Conservation (phyloP, 2,888 invertebrate species). For the Tortrix viridana region DNA sequence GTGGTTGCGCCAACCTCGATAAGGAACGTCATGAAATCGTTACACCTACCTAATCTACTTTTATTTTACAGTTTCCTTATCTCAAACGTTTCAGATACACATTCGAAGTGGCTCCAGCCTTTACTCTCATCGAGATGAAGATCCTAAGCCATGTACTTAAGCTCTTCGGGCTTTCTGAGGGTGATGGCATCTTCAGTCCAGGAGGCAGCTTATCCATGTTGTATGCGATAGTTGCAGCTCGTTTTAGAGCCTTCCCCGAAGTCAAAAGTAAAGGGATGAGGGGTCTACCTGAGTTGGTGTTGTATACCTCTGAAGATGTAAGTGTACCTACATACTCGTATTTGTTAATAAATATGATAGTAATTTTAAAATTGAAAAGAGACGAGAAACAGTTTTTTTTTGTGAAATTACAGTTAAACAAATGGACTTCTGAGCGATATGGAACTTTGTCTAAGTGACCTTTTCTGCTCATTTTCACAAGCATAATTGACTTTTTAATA, state of each 20-base stretch:
- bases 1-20: no score
- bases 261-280: constrained; percentile 88
- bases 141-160: constrained; percentile 84
- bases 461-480: no score
- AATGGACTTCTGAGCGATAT: no score
- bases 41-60: no score
- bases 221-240: constrained; percentile 90
- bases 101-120: constrained; percentile 92
- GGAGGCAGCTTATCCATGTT: constrained; percentile 92
- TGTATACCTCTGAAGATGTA: constrained; percentile 91
- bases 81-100: constrained; percentile 85
- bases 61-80: not conserved
- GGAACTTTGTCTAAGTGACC: no score
- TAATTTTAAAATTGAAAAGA: no score
- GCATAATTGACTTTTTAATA: not conserved
- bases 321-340: no score
- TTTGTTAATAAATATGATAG: no score
- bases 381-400: no score
- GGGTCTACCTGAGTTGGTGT: constrained; percentile 85
- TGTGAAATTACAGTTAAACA: no score
- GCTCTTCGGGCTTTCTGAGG: constrained; percentile 86
- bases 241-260: constrained; percentile 87
- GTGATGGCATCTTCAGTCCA: constrained; percentile 91
- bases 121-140: constrained; percentile 89
- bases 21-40: no score